phyloP scores from a whole-genome alignment of 2,888 invertebrate species.

The Ceraclea dissimilis region DNA sequence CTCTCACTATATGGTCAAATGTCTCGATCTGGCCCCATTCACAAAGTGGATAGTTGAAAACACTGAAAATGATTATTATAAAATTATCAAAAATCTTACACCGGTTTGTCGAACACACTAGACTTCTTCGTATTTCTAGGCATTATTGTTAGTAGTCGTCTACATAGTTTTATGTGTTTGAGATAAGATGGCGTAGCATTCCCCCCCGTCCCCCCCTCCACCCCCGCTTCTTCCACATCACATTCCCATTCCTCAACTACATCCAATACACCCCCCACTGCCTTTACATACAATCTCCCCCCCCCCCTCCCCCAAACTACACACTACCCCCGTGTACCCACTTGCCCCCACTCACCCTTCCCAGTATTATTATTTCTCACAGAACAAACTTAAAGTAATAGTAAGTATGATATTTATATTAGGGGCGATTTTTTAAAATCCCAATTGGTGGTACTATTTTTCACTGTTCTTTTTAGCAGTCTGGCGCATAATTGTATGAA shows the following conservation, averaged over 20 bases:
- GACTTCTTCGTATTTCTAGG: neutral
- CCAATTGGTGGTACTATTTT: too few species aligned
- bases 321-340: neutral
- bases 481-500: too few species aligned
- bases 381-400: too few species aligned
- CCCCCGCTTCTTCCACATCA: neutral
- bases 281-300: neutral
- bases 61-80: too few species aligned
- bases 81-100: neutral
- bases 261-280: neutral
- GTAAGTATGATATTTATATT: too few species aligned
- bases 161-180: constrained; percentile 1
- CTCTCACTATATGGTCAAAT: too few species aligned
- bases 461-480: too few species aligned
- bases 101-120: neutral
- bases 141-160: neutral
- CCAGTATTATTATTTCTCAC: too few species aligned
- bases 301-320: neutral
- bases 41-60: too few species aligned
- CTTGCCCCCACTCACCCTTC: too few species aligned
- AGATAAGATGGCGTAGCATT: neutral
- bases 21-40: too few species aligned
- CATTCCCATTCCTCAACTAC: neutral
- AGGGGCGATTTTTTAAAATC: too few species aligned
- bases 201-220: neutral